phyloP scores from a whole-genome alignment of 2,888 invertebrate species.

The Catocala sponsa region DNA sequence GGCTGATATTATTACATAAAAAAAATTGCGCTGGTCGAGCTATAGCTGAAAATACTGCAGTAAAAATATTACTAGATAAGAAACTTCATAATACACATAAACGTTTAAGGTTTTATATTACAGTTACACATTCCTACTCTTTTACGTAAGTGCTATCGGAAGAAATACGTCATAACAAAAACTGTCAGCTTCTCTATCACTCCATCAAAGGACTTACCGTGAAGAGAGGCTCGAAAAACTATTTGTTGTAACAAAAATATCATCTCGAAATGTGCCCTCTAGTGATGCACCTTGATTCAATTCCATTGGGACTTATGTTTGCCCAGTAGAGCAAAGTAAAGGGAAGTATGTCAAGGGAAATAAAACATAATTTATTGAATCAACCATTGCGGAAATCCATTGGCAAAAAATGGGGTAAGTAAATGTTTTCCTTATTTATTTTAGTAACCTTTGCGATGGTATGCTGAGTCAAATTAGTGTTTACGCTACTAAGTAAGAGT shows the following conservation, averaged over 20 bases:
- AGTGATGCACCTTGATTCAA: constrained; percentile 16
- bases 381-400: constrained; percentile 11
- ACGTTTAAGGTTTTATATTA: no score
- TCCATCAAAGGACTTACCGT: no score
- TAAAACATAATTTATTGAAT: constrained; percentile 30
- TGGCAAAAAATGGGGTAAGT: constrained; percentile 10
- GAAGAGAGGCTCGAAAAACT: no score
- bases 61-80: no score
- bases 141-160: no score
- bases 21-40: no score
- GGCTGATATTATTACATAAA: no score
- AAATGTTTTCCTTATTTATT: constrained; percentile 18
- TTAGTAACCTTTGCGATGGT: background rate
- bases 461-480: background rate
- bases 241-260: background rate
- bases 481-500: background rate
- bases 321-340: constrained; percentile 10
- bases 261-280: background rate
- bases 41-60: no score
- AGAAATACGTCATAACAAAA: no score
- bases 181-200: background rate
- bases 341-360: constrained; percentile 15
- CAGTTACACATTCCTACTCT: no score
- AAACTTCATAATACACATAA: no score
- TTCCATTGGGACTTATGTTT: constrained; percentile 12